A percentile compares a stretch with the other conserved stretches of the same genome.
Conservation (phyloP, 1,140 invertebrate genomes). For the Anastrepha ludens region DNA sequence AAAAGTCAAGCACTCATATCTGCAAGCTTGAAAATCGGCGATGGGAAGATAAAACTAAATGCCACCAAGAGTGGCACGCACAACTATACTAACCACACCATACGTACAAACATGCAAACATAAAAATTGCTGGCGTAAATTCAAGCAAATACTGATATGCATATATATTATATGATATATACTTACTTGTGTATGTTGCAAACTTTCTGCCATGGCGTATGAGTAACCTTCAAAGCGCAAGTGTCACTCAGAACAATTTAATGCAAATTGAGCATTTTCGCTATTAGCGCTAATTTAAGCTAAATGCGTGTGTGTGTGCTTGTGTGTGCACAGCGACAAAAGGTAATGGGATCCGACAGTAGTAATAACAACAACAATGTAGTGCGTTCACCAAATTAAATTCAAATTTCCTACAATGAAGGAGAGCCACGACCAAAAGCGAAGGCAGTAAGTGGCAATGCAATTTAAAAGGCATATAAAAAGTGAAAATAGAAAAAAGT, state of each 20-base stretch:
- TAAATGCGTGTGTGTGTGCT: neutral
- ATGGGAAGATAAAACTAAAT: no score
- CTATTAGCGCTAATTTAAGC: neutral
- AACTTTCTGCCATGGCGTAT: slow-evolving; percentile 11
- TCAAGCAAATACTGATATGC: neutral
- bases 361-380: neutral
- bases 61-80: no score
- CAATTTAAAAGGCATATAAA: neutral
- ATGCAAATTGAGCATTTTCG: neutral
- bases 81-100: no score
- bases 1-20: no score
- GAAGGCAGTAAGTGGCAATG: neutral
- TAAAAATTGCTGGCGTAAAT: no score
- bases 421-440: neutral
- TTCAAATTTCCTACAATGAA: neutral
- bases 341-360: neutral
- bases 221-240: neutral
- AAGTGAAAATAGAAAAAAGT: neutral
- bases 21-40: no score
- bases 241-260: neutral
- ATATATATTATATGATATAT: neutral
- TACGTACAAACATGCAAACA: no score
- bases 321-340: neutral
- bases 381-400: neutral
- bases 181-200: neutral